Conservation (phyloP, 2,888 invertebrate species). For the Watsonalla cultraria region DNA sequence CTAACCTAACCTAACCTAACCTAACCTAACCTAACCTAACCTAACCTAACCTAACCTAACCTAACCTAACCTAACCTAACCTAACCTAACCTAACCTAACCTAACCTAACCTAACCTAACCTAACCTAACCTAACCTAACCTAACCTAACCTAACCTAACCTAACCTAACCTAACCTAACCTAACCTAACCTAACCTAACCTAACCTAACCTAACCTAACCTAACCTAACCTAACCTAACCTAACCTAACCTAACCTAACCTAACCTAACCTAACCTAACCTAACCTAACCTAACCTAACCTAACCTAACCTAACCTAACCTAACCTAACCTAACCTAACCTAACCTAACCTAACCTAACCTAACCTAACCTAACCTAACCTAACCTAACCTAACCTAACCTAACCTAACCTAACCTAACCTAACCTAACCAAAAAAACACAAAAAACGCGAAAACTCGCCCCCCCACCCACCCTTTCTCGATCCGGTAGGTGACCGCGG, state of each 20-base stretch:
- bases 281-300: not conserved
- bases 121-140: too few species aligned
- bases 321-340: constrained; percentile 1
- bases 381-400: constrained; percentile 1
- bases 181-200: constrained; percentile 5
- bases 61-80: too few species aligned
- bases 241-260: constrained; percentile 2
- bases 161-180: constrained; percentile 6
- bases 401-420: constrained; percentile 1
- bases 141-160: too few species aligned
- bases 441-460: too few species aligned
- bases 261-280: not conserved
- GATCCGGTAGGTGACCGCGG: too few species aligned
- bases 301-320: not conserved
- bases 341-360: constrained; percentile 1
- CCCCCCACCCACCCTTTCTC: too few species aligned
- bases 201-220: constrained; percentile 3
- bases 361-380: constrained; percentile 1
- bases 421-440: too few species aligned
- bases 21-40: too few species aligned
- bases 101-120: too few species aligned
- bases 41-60: too few species aligned
- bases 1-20: too few species aligned
- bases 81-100: too few species aligned
- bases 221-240: constrained; percentile 4